A percentile compares a stretch with the other conserved stretches of the same genome.
Conservation (phyloP, 2,113 vertebrate genomes). For the Xiphorhynchus elegans region DNA sequence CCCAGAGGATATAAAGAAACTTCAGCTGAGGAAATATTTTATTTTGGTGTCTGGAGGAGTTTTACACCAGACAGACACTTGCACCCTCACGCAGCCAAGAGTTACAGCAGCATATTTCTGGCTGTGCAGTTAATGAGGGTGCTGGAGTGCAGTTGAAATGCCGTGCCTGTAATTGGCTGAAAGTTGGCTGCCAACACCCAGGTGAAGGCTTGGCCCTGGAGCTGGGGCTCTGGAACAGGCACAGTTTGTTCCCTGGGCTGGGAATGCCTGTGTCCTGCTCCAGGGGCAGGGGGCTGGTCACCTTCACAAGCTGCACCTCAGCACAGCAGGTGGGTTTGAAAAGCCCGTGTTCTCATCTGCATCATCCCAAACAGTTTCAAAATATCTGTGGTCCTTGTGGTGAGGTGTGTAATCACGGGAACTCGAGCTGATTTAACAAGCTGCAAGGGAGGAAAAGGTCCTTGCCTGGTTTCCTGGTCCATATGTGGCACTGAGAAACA, state of each 20-base stretch:
- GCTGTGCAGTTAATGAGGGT: background rate
- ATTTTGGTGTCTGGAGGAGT: conserved; percentile 61
- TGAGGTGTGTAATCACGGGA: background rate
- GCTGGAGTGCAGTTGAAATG: background rate
- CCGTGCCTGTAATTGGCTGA: background rate
- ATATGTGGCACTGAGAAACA: background rate
- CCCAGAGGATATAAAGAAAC: conserved; percentile 9
- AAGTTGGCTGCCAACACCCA: background rate
- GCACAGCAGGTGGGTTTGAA: background rate
- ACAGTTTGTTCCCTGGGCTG: rapidly evolving
- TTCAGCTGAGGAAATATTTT: conserved; percentile 38
- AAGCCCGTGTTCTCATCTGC: background rate
- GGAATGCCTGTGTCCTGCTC: background rate
- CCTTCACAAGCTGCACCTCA: rapidly evolving
- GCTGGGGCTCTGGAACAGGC: background rate
- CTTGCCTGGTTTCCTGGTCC: background rate
- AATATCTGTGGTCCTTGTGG: rapidly evolving
- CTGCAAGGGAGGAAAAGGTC: background rate
- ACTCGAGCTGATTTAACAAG: background rate
- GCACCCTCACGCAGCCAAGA: background rate
- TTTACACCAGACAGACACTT: conserved; percentile 20
- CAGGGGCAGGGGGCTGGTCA: background rate
- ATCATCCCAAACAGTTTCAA: rapidly evolving
- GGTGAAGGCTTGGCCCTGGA: background rate
- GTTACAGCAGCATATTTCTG: background rate